A percentile compares a stretch with the other conserved stretches of the same genome.
These are phyloP conservation scores for Holacanthus passer DNA, from an alignment of 2,113 vertebrate species.

Conservation along the genomic window DNA sequence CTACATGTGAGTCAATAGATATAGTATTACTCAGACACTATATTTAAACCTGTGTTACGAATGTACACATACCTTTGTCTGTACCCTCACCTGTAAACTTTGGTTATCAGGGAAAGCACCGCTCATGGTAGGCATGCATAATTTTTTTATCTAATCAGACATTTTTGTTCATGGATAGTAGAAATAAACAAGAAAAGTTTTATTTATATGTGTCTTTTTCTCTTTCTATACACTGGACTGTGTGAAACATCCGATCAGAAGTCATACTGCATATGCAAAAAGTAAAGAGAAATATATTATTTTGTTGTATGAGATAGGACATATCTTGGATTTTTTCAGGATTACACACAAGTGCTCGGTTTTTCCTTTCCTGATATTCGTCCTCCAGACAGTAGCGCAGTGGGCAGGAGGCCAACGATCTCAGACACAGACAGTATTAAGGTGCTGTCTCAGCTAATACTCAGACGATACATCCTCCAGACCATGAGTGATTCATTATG, in stretches of 20 bases:
- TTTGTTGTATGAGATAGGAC: background rate
- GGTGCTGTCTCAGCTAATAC: conserved; percentile 56
- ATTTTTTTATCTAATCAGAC: background rate
- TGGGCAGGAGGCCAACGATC: conserved; percentile 58
- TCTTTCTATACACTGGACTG: conserved; percentile 42
- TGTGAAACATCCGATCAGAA: background rate
- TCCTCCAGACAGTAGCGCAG: conserved; percentile 43
- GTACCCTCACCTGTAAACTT: conserved; percentile 34
- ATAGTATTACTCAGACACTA: conserved; percentile 69
- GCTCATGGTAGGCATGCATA: conserved; percentile 5
- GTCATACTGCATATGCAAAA: background rate
- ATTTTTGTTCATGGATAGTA: background rate
- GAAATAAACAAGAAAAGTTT: conserved; percentile 44
- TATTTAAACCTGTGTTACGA: conserved; percentile 73
- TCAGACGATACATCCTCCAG: conserved; percentile 64
- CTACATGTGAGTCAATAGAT: conserved; percentile 53
- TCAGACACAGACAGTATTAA: conserved; percentile 68
- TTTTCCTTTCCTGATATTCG: conserved; percentile 10
- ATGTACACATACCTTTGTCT: conserved; percentile 76
- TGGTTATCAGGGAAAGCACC: conserved; percentile 37
- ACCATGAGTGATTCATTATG: conserved; percentile 62
- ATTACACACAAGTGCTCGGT: background rate
- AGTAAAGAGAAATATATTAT: background rate
- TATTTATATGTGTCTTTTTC: conserved; percentile 8
- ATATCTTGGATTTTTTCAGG: background rate